A percentile compares a stretch with the other conserved stretches of the same genome.
Evolutionary conservation across 2,888 invertebrate genomes (phyloP).

Genomic region (Pseudococcus viburni): DNA sequence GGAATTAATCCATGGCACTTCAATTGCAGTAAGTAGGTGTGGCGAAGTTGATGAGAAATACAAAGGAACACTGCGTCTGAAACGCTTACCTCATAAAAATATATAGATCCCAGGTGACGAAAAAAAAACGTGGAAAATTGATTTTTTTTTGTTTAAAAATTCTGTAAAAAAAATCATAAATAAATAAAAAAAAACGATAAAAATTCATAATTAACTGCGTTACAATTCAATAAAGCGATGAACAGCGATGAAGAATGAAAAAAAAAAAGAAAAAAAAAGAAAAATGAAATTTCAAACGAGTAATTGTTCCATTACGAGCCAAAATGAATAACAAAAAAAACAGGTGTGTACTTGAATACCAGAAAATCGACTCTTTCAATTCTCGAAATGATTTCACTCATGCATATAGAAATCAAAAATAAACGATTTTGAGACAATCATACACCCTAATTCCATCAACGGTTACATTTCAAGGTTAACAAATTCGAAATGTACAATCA

Average conservation of each 20-base stretch:
- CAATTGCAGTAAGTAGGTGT: neutral
- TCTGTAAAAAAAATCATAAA: conserved; percentile 34
- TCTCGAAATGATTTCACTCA: too few relatives aligned
- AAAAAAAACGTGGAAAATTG: neutral
- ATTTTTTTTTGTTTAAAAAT: neutral
- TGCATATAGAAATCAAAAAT: too few relatives aligned
- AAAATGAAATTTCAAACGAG: too few relatives aligned
- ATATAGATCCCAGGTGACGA: neutral
- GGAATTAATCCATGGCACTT: neutral
- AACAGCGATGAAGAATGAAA: neutral
- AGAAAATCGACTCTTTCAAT: too few relatives aligned
- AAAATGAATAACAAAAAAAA: too few relatives aligned
- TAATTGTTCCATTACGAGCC: too few relatives aligned
- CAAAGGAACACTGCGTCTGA: neutral
- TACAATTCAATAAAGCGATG: neutral
- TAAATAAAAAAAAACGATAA: neutral
- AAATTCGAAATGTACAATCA: too few relatives aligned
- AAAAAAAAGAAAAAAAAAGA: neutral
- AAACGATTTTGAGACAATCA: too few relatives aligned
- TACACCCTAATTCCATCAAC: too few relatives aligned
- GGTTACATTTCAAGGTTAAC: too few relatives aligned
- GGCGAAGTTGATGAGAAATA: neutral
- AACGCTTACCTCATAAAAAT: neutral
- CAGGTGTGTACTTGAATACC: too few relatives aligned
- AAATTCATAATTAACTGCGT: neutral